Percentiles rank a stretch among this genome's conserved stretches.
Evolutionary conservation across 1,140 invertebrate genomes (phyloP).

Genomic region (Polyergus mexicanus): DNA sequence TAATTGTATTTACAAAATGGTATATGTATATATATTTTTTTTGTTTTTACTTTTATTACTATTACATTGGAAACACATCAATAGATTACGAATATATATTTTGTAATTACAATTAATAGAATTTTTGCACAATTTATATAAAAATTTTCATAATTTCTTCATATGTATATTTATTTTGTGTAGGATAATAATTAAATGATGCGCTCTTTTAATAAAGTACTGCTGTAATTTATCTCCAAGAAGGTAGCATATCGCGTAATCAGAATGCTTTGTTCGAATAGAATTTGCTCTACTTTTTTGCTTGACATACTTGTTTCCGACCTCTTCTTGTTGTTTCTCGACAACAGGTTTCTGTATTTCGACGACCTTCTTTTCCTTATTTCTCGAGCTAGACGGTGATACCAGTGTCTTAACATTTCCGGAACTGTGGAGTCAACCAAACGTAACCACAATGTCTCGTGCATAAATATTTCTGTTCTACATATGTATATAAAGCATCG

Average conservation of each 20-base stretch:
- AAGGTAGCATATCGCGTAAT: constrained; percentile 43
- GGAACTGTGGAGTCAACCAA: constrained; percentile 51
- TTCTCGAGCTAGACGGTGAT: constrained; percentile 36
- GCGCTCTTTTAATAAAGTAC: background rate
- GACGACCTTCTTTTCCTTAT: constrained; percentile 68
- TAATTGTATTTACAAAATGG: background rate
- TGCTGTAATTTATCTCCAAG: constrained; percentile 11
- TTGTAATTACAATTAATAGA: too few relatives aligned
- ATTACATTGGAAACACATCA: too few relatives aligned
- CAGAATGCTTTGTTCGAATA: constrained; percentile 57
- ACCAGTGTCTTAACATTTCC: constrained; percentile 54
- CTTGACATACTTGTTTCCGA: constrained; percentile 56
- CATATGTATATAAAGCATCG: background rate
- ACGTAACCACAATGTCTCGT: constrained; percentile 14
- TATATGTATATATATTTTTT: background rate
- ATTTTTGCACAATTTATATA: too few relatives aligned
- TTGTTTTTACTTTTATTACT: too few relatives aligned
- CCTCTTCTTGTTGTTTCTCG: constrained; percentile 44
- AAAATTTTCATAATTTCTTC: constrained; percentile 1
- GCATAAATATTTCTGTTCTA: constrained; percentile 4
- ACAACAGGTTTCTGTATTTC: constrained; percentile 66
- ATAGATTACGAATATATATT: too few relatives aligned
- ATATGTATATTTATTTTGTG: background rate
- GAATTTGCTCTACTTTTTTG: constrained; percentile 71
- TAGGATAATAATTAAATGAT: background rate